These are phyloP conservation scores for Phyllotreta striolata DNA, from an alignment of 2,888 invertebrate genomes.

Conservation along the genomic window DNA sequence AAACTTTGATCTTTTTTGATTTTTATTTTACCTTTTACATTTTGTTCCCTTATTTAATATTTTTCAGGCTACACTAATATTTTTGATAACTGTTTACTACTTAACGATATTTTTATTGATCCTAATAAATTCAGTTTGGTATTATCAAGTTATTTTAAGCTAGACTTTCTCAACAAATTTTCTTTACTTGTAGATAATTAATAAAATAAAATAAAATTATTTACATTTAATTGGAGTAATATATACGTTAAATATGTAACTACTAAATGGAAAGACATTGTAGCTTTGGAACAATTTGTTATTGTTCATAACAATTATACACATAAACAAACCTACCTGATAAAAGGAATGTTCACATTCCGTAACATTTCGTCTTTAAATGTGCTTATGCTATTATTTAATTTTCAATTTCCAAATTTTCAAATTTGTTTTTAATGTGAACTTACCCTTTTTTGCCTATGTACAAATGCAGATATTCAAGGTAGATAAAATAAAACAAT, in stretches of 20 bases:
- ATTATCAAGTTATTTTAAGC: too few species aligned
- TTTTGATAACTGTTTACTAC: too few species aligned
- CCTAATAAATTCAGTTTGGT: too few species aligned
- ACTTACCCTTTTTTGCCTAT: conserved; percentile 2
- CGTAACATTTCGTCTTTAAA: conserved; percentile 2
- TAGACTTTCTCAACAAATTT: background rate
- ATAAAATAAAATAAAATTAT: too few species aligned
- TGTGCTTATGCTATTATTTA: too few species aligned
- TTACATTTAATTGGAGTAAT: background rate
- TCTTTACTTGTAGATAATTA: background rate
- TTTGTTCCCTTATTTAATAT: too few species aligned
- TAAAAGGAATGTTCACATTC: background rate
- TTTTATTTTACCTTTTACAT: too few species aligned
- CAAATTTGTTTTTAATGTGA: background rate
- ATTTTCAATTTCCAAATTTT: too few species aligned
- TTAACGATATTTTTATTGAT: too few species aligned
- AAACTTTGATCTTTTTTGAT: too few species aligned
- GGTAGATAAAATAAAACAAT: conserved; percentile 5
- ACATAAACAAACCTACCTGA: background rate
- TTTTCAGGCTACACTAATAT: too few species aligned
- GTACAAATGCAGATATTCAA: background rate
- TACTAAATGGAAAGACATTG: conserved; percentile 56
- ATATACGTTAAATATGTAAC: conserved; percentile 2
- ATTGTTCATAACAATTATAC: conserved; percentile 38
- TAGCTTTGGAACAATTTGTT: conserved; percentile 51